Percentiles rank a stretch among this genome's conserved stretches.
Evolutionary conservation across 1,140 invertebrate species (phyloP).

Genomic region (Euwallacea similis): DNA sequence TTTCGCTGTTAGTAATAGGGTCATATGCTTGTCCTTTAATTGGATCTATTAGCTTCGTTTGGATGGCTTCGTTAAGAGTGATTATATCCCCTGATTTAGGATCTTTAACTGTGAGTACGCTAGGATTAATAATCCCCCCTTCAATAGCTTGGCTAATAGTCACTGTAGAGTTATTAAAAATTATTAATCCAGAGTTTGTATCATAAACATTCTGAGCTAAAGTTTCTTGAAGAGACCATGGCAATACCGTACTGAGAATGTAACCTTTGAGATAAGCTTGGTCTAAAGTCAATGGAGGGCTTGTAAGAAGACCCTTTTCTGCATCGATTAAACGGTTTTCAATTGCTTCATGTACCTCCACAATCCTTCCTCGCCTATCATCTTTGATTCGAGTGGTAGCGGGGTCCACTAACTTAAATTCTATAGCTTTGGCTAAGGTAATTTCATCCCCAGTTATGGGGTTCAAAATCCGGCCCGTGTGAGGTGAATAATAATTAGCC

Average conservation of each 20-base stretch:
- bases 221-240: slow-evolving; percentile 82
- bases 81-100: slow-evolving; percentile 76
- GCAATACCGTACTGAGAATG: slow-evolving; percentile 73
- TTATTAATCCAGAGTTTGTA: slow-evolving; percentile 71
- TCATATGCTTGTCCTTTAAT: slow-evolving; percentile 76
- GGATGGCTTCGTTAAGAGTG: slow-evolving; percentile 79
- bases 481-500: slow-evolving; percentile 75
- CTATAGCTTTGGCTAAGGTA: slow-evolving; percentile 71
- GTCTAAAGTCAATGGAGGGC: slow-evolving; percentile 73
- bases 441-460: slow-evolving; percentile 75
- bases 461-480: slow-evolving; percentile 77
- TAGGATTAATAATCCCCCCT: slow-evolving; percentile 72
- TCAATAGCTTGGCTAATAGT: slow-evolving; percentile 81
- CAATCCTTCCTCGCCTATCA: slow-evolving; percentile 66
- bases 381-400: slow-evolving; percentile 73
- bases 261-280: slow-evolving; percentile 77
- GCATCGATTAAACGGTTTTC: slow-evolving; percentile 70
- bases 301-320: slow-evolving; percentile 66
- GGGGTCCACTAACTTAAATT: slow-evolving; percentile 71
- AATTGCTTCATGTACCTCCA: slow-evolving; percentile 71
- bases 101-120: slow-evolving; percentile 80
- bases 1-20: slow-evolving; percentile 70
- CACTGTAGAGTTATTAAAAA: slow-evolving; percentile 68
- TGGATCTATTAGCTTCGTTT: slow-evolving; percentile 78
- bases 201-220: slow-evolving; percentile 82